A percentile compares a stretch with the other conserved stretches of the same genome.
phyloP scores from a whole-genome alignment of 2,113 vertebrate genomes.

The Toxotes jaculatrix region DNA sequence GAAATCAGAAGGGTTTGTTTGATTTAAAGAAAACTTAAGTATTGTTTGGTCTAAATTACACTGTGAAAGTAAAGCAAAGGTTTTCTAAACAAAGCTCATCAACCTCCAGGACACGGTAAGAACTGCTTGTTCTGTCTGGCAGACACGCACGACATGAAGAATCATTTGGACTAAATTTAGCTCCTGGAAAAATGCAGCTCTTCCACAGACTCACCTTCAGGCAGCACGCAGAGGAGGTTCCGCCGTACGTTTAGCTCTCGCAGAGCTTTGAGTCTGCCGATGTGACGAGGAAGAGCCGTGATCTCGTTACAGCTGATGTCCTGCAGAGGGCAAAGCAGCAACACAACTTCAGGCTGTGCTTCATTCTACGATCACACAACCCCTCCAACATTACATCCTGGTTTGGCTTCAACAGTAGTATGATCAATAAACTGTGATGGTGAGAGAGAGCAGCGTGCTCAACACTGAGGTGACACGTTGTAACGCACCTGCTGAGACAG shows the following conservation, averaged over 20 bases:
- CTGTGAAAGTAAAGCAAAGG: not conserved
- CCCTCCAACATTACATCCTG: no score
- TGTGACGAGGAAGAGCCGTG: slow-evolving; percentile 91
- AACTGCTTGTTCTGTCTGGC: not conserved
- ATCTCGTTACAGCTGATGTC: slow-evolving; percentile 98
- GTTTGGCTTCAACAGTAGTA: no score
- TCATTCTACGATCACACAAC: not conserved
- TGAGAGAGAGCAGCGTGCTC: no score
- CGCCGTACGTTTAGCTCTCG: slow-evolving; percentile 93
- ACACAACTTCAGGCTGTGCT: not conserved
- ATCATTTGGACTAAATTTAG: no score
- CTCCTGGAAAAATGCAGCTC: not conserved
- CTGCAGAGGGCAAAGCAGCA: slow-evolving; percentile 76
- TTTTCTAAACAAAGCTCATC: not conserved
- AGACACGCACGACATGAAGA: no score
- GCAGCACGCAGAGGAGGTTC: slow-evolving; percentile 94
- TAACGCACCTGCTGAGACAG: no score
- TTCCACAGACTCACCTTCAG: slow-evolving; percentile 87
- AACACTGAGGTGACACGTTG: no score
- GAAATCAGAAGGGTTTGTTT: not conserved
- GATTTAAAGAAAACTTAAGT: not conserved
- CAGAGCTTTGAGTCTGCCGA: slow-evolving; percentile 90
- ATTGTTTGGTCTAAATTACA: not conserved
- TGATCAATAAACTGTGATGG: no score
- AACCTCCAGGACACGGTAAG: not conserved